These are phyloP conservation scores for Recurvirostra avosetta DNA, from an alignment of 2,113 vertebrate species.

Conservation along the genomic window DNA sequence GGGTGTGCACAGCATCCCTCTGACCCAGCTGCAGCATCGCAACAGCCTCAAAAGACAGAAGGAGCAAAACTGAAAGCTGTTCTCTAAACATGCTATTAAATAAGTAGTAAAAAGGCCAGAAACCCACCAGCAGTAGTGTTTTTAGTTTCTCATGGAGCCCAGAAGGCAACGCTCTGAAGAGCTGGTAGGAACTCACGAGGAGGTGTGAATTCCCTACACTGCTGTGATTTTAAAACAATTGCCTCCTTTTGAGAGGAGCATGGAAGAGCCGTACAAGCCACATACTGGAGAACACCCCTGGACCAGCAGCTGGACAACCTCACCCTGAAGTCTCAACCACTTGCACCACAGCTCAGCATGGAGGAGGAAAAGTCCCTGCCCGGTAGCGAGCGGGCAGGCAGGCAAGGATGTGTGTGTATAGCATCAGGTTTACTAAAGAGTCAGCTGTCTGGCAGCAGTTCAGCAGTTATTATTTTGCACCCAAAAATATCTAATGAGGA, in stretches of 20 bases:
- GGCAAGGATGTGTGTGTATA: background rate
- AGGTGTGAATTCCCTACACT: accelerated
- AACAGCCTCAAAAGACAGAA: background rate
- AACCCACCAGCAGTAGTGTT: background rate
- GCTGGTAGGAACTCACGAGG: accelerated
- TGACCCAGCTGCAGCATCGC: accelerated
- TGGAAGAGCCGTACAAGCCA: accelerated
- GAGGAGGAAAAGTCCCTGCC: background rate
- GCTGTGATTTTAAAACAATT: background rate
- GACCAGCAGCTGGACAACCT: background rate
- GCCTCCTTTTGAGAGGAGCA: background rate
- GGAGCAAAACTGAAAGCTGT: background rate
- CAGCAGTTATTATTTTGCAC: background rate
- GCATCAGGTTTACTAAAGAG: background rate
- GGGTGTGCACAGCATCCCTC: accelerated
- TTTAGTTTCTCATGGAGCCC: background rate
- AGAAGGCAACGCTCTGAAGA: background rate
- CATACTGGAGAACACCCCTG: accelerated
- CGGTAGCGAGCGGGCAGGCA: background rate
- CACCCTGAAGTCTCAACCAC: background rate
- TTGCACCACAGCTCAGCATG: background rate
- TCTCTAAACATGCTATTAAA: background rate
- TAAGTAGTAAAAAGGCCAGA: background rate
- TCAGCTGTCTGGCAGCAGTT: background rate
- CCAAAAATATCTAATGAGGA: background rate